A percentile compares a stretch with the other conserved stretches of the same genome.
phyloP scores from a whole-genome alignment of 2,797 vertebrate genomes.

The Carduelis carduelis region DNA sequence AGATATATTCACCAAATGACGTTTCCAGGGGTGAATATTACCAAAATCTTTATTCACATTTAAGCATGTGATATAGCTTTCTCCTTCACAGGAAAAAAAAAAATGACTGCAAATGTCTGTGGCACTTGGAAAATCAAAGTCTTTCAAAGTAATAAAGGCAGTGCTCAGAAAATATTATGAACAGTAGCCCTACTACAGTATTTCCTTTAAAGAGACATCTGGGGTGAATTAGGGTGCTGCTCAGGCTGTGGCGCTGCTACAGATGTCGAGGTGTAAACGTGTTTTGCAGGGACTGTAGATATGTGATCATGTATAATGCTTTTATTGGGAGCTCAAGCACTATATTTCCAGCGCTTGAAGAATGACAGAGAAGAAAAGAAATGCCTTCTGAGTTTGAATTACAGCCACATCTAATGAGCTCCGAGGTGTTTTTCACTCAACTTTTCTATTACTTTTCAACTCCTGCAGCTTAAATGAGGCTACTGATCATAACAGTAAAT shows the following conservation, averaged over 20 bases:
- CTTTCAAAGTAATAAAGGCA: constrained; percentile 30
- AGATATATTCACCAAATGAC: not conserved
- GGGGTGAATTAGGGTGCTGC: constrained; percentile 72
- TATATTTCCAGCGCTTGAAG: constrained; percentile 71
- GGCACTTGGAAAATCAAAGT: constrained; percentile 26
- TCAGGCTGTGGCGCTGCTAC: constrained; percentile 38
- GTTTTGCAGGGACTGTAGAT: constrained; percentile 73
- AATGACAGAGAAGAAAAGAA: constrained; percentile 74
- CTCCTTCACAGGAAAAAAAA: not conserved
- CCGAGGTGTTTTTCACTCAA: constrained; percentile 74
- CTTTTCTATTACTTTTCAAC: constrained; percentile 75
- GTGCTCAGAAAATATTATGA: constrained; percentile 40
- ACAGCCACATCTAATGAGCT: constrained; percentile 73
- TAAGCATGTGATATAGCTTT: not conserved
- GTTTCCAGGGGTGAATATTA: not conserved
- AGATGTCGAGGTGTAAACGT: constrained; percentile 74
- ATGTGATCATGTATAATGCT: constrained; percentile 62
- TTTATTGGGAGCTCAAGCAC: constrained; percentile 71
- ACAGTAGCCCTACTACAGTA: constrained; percentile 53
- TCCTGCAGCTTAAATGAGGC: constrained; percentile 74
- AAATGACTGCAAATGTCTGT: not conserved
- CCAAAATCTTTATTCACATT: constrained; percentile 3
- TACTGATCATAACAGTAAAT: constrained; percentile 76
- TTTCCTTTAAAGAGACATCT: constrained; percentile 71
- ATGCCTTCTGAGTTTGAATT: constrained; percentile 78